Evolutionary conservation across 2,888 invertebrate species (phyloP).

Genomic region (Notodonta dromedarius): DNA sequence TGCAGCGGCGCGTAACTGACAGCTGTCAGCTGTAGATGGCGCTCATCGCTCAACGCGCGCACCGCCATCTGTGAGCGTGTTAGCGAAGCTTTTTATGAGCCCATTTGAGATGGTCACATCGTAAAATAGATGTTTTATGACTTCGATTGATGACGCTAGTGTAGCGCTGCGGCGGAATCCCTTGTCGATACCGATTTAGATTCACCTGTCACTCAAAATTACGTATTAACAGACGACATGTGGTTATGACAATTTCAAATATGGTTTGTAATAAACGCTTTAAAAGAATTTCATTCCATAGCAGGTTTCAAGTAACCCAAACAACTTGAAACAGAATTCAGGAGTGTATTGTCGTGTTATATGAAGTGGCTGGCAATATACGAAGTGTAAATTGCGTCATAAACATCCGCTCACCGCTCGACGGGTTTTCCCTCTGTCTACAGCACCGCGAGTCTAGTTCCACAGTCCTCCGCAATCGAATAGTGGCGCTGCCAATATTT

Average conservation of each 20-base stretch:
- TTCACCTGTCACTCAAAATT: slow-evolving; percentile 6
- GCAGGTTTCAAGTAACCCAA: slow-evolving; percentile 47
- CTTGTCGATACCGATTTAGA: slow-evolving; percentile 11
- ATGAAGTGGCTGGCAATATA: slow-evolving; percentile 76
- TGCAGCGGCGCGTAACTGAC: slow-evolving; percentile 51
- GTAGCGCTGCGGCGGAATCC: slow-evolving; percentile 54
- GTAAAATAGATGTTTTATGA: slow-evolving; percentile 77
- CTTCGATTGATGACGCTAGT: slow-evolving; percentile 78
- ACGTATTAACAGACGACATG: background rate
- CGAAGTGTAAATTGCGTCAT: slow-evolving; percentile 78
- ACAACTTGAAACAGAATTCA: slow-evolving; percentile 58
- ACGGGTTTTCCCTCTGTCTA: slow-evolving; percentile 49
- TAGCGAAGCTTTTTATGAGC: slow-evolving; percentile 75
- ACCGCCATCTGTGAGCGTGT: slow-evolving; percentile 76
- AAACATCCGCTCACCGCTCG: slow-evolving; percentile 67
- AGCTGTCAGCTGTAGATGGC: slow-evolving; percentile 68
- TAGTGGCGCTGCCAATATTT: slow-evolving; percentile 41
- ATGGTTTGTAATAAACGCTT: slow-evolving; percentile 18
- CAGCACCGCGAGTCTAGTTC: slow-evolving; percentile 40
- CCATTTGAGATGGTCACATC: slow-evolving; percentile 74
- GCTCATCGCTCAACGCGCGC: slow-evolving; percentile 48
- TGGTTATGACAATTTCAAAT: background rate
- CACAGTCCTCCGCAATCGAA: slow-evolving; percentile 30
- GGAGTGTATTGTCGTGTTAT: slow-evolving; percentile 70
- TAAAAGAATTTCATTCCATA: slow-evolving; percentile 22